Base-by-base conservation (phyloP, 2,797 vertebrate genomes). In the Megalops cyprinoides region DNA sequence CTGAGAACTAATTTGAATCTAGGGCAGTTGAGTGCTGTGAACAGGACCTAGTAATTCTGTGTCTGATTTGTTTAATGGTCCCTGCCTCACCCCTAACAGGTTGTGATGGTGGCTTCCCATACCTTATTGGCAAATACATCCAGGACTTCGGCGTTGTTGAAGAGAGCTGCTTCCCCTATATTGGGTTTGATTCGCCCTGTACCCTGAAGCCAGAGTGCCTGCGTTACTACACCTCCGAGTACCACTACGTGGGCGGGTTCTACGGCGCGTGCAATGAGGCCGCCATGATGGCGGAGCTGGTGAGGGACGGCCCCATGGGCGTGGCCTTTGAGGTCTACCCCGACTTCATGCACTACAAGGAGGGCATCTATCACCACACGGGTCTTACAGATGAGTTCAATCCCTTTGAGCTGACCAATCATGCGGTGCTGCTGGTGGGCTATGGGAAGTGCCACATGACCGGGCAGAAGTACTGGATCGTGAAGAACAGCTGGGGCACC, bases 141-240 rank as follows among this genome's bases (percentile, higher is more conserved):
- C 98, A 99, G 87, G 98, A 99, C 84, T 99, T 98, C 0, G 98
- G 98, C 48, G 78, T 98, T 2, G 96, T 98, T 76, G 97, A 98
- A 5, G 98, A 99, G 85, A 87, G 88, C 0, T 98, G 97, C 85
- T 97, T 95, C 74, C 97, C 97, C 0, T 99, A 99, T 82, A 86
- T 84, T 0, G 98, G 67, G 5, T 71, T 12, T 0, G 88, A 96
- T 84, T 87, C 93, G 1, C 95, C 95, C 0, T 99, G 98, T 82
- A 83, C 71, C 0, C 46, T 94, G 28, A 92, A 93, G 65, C 71
- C 87, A 1, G 88, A 88, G 62, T 97, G 96, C 62, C 58, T 88
- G 1, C 95, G 89, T 18, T 89, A 94, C 77, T 99, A 97, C 60
- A 23, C 93, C 0, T 94, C 97, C 0, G 91, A 97, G 5, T 99